These are phyloP conservation scores for Suillia variegata DNA, from an alignment of 2,888 invertebrate genomes.

Conservation along the genomic window DNA sequence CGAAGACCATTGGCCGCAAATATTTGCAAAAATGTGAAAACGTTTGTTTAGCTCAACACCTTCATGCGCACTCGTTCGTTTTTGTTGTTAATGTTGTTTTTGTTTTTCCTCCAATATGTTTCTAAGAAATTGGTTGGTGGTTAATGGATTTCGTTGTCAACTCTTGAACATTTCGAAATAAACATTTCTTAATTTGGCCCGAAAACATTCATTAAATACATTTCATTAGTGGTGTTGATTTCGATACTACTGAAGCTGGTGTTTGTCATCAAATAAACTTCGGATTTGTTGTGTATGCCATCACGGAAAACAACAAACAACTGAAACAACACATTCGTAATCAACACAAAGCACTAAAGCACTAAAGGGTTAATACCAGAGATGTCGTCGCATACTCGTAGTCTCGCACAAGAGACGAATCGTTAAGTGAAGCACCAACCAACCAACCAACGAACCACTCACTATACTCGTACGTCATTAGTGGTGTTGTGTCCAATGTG, in stretches of 20 bases:
- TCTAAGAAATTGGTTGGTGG: constrained; percentile 10
- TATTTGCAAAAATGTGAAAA: constrained; percentile 33
- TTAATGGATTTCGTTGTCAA: constrained; percentile 26
- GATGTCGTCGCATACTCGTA: too few species aligned
- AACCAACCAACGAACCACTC: not conserved
- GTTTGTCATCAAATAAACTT: constrained; percentile 3
- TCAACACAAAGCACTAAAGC: constrained; percentile 10
- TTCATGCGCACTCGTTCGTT: constrained; percentile 17
- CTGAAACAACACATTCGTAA: constrained; percentile 18
- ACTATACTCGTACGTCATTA: constrained; percentile 11
- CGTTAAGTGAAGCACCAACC: too few species aligned
- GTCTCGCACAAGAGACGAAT: too few species aligned
- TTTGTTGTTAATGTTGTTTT: too few species aligned
- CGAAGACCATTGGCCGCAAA: constrained; percentile 21
- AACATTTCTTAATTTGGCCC: constrained; percentile 35
- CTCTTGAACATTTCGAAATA: constrained; percentile 22
- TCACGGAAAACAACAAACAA: constrained; percentile 10
- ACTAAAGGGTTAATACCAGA: constrained; percentile 5
- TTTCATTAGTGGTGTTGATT: constrained; percentile 28
- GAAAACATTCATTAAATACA: constrained; percentile 27
- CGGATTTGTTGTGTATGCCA: constrained; percentile 5
- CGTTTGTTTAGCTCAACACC: constrained; percentile 33
- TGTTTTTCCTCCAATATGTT: too few species aligned
- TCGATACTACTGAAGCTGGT: constrained; percentile 11
- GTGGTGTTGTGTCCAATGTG: constrained; percentile 25